Base-by-base conservation (phyloP, 2,888 invertebrate species). In the Cepaea hortensis region DNA sequence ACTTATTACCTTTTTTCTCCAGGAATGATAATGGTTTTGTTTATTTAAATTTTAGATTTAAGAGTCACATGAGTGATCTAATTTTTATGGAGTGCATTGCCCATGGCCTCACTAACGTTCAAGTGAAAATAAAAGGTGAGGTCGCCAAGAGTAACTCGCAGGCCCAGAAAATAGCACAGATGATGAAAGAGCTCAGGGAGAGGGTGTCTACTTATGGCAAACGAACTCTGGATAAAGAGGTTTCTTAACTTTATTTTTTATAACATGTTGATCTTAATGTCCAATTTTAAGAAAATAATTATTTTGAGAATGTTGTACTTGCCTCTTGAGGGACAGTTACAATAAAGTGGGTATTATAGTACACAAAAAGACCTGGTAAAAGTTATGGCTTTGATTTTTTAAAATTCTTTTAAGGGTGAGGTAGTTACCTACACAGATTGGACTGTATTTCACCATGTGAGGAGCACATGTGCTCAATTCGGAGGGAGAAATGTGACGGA, bases 81-180 rank as follows among this genome's bases (percentile, higher is more conserved):
- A 90, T 93, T 68, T 94, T 94, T 89, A 94, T 94, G 93, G 94
- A 94, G 91, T 93, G 92, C 89, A 92, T 94, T 18, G 93, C 93
- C 0, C 91, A 94, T 61, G 94, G 94, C 94, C 89, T 94, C 85
- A 94, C 94, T 48, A 94, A 94, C 90, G 93, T 94, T 0, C 94
- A 94, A 90, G 93, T 94, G 70, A 94, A 93, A 90, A 93, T 94
- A 55, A 94, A 94, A 88, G 91, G 92, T 6, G 94, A 94, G 89
- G 94, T 94, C 15, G 93, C 94, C 77, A 91, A 92, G 85, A 93
- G 93, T 89, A 94, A 94, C 91, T 90, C 90, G 0, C 93, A 93
- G 88, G 93, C 94, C 7, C 92, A 93, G 88, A 86, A 87, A n/a
- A 90, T 94, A n/a, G 91, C 89, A 18, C 90, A 91, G 72, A 87